A percentile compares a stretch with the other conserved stretches of the same genome.
phyloP scores from a whole-genome alignment of 2,888 invertebrate genomes.

The Timema podura region DNA sequence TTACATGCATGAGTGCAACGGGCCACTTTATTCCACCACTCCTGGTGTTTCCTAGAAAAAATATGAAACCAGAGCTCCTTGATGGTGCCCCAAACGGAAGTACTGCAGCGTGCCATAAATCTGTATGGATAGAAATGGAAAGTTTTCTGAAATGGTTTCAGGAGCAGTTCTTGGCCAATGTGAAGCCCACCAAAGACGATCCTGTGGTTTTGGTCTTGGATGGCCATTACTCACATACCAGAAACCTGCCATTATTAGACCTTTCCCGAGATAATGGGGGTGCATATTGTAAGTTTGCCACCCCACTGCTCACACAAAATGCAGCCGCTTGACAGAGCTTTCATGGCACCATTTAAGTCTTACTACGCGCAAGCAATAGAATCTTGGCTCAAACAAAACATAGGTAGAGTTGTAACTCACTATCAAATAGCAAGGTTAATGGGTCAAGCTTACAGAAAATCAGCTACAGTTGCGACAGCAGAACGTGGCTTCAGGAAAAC shows the following conservation, averaged over 20 bases:
- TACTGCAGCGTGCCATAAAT: constrained; percentile 20
- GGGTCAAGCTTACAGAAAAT: not conserved
- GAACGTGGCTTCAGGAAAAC: constrained; percentile 12
- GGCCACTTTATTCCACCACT: constrained; percentile 2
- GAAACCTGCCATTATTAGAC: constrained; percentile 20
- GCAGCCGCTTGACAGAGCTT: too few species aligned
- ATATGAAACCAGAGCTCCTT: constrained; percentile 3
- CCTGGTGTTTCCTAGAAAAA: constrained; percentile 1
- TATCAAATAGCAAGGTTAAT: not conserved
- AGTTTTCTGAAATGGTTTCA: not conserved
- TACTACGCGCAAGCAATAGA: not conserved
- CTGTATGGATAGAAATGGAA: constrained; percentile 38
- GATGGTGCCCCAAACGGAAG: not conserved
- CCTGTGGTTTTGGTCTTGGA: constrained; percentile 23
- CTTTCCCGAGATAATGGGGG: not conserved
- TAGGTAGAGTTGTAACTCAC: not conserved
- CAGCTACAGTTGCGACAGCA: not conserved
- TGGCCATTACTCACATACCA: constrained; percentile 29
- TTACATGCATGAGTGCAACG: not conserved
- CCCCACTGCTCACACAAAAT: too few species aligned
- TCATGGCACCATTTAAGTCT: too few species aligned
- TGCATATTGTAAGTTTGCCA: not conserved
- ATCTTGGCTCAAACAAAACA: constrained; percentile 5
- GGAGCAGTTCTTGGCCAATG: not conserved
- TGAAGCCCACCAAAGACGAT: not conserved